Evolutionary conservation across 2,888 invertebrate species (phyloP).

Genomic region (Scaptomyza caliginosa): DNA sequence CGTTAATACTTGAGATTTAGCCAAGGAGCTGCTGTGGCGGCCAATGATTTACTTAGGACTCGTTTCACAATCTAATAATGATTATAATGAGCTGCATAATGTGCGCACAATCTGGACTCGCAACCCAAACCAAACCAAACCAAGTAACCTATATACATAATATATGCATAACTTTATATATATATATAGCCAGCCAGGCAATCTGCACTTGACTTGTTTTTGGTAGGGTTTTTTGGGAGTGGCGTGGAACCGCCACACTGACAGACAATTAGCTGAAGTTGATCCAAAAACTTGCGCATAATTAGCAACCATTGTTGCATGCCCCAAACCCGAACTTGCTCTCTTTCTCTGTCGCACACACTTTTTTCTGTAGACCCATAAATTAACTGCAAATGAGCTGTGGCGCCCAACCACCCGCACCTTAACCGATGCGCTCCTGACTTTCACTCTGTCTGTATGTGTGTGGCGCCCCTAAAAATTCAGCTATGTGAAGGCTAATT

Average conservation of each 20-base stretch:
- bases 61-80: conserved; percentile 33
- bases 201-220: conserved; percentile 43
- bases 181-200: neutral
- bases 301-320: conserved; percentile 69
- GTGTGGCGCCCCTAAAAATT: conserved; percentile 12
- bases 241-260: conserved; percentile 35
- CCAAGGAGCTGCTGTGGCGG: conserved; percentile 5
- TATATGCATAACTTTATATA: conserved; percentile 62
- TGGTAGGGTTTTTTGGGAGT: neutral
- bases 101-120: conserved; percentile 31
- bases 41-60: conserved; percentile 28
- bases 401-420: conserved; percentile 32
- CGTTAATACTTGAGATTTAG: neutral
- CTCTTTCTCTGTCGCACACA: neutral
- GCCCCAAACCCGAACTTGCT: neutral
- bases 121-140: neutral
- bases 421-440: conserved; percentile 25
- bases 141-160: conserved; percentile 16
- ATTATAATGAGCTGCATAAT: conserved; percentile 50
- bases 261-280: conserved; percentile 65
- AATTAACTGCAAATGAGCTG: conserved; percentile 63
- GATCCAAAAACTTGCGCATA: conserved; percentile 72
- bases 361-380: conserved; percentile 39
- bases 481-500: conserved; percentile 28
- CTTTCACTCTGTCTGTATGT: neutral